Conservation (phyloP, 2,888 invertebrate species). For the Caradrina clavipalpis region DNA sequence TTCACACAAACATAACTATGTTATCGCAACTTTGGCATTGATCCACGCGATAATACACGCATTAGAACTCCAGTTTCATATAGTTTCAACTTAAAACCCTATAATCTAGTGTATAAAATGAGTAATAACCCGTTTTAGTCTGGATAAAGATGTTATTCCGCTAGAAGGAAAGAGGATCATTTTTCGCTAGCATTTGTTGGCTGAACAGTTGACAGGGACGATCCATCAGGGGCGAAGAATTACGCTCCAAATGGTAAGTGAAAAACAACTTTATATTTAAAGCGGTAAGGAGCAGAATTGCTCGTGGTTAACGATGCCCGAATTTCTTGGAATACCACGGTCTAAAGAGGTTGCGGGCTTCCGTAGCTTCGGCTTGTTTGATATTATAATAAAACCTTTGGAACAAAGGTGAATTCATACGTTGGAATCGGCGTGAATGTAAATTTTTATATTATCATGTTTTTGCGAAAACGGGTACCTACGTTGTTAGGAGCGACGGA, state of each 20-base stretch:
- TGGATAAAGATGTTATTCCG: conserved; percentile 79
- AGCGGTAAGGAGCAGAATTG: conserved; percentile 59
- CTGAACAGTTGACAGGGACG: conserved; percentile 75
- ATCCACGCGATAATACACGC: conserved; percentile 73
- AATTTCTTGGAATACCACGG: conserved; percentile 65
- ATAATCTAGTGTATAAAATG: conserved; percentile 70
- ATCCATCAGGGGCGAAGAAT: conserved; percentile 73
- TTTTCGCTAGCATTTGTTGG: conserved; percentile 76
- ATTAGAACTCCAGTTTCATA: conserved; percentile 71
- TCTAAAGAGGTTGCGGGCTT: conserved; percentile 67
- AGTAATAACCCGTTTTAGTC: conserved; percentile 74
- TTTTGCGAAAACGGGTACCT: conserved; percentile 35
- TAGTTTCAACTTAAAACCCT: conserved; percentile 64
- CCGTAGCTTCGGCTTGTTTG: conserved; percentile 59
- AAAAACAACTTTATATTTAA: conserved; percentile 68
- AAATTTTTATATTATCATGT: conserved; percentile 57
- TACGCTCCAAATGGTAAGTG: conserved; percentile 52
- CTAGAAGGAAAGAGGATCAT: conserved; percentile 73
- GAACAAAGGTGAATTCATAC: conserved; percentile 54
- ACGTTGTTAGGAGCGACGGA: conserved; percentile 16
- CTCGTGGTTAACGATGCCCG: conserved; percentile 57
- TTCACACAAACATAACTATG: conserved; percentile 55
- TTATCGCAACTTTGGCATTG: conserved; percentile 74
- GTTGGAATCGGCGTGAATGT: conserved; percentile 49
- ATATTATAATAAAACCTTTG: conserved; percentile 65